Evolutionary conservation across 2,113 vertebrate species (phyloP).

Genomic region (Porphyrio hochstetteri): DNA sequence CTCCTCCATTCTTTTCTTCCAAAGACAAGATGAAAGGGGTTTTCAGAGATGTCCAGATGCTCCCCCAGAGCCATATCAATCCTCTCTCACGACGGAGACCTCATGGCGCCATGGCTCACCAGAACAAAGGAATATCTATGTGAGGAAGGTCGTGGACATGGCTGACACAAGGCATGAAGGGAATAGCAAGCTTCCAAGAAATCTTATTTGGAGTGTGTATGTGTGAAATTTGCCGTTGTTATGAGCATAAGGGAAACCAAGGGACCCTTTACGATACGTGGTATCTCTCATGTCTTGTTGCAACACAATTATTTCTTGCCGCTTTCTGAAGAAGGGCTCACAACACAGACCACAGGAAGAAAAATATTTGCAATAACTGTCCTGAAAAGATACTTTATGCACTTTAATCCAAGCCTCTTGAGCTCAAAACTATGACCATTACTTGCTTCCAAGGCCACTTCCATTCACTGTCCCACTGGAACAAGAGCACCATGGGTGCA

Average conservation of each 20-base stretch:
- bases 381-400: neutral
- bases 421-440: fast-evolving
- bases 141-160: fast-evolving
- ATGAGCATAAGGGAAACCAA: neutral
- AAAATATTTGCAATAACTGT: neutral
- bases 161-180: fast-evolving
- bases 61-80: neutral
- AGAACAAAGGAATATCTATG: neutral
- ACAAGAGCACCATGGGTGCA: fast-evolving
- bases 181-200: neutral
- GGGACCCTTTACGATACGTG: fast-evolving
- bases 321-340: fast-evolving
- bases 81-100: fast-evolving
- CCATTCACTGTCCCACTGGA: neutral
- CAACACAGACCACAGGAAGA: neutral
- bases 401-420: neutral
- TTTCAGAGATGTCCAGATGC: neutral
- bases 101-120: fast-evolving
- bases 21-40: neutral
- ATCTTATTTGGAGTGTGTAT: neutral
- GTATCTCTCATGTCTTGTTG: neutral
- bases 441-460: neutral
- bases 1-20: neutral
- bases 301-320: fast-evolving
- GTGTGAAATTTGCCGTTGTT: fast-evolving